Conservation (phyloP, 2,113 vertebrate species). For the Tyrannus savana region DNA sequence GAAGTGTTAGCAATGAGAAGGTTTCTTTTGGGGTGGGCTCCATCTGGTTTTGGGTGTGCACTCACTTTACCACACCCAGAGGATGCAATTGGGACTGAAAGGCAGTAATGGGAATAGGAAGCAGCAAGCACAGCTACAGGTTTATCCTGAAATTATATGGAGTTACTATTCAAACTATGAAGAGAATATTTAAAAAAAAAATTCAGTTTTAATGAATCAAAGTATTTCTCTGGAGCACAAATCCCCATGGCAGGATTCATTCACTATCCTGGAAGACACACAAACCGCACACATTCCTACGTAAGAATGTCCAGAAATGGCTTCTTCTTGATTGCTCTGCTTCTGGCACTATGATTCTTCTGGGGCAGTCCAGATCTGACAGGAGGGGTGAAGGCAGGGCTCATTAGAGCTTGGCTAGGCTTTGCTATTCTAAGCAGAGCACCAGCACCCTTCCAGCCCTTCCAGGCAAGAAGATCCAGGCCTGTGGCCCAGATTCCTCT, state of each 20-base stretch:
- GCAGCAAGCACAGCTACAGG: not conserved
- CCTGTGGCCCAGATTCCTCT: not conserved
- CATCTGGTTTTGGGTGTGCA: conserved; percentile 3
- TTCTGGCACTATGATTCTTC: not conserved
- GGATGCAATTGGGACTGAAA: not conserved
- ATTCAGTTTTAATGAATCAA: not conserved
- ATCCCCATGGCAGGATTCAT: not conserved
- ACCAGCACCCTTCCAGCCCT: not conserved
- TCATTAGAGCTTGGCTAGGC: not conserved
- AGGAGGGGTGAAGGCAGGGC: not conserved
- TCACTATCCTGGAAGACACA: not conserved
- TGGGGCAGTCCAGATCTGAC: not conserved
- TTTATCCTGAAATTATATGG: not conserved
- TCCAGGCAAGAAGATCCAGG: not conserved
- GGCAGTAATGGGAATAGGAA: not conserved
- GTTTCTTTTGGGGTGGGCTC: conserved; percentile 27
- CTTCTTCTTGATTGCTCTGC: not conserved
- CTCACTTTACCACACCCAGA: not conserved
- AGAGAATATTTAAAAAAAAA: not conserved
- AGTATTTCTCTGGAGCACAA: not conserved
- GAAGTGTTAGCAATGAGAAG: not conserved
- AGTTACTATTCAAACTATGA: not conserved
- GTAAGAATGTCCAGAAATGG: not conserved
- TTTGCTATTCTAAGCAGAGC: not conserved
- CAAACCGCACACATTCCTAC: accelerated